Percentiles rank a stretch among this genome's conserved stretches.
phyloP scores from a whole-genome alignment of 2,797 vertebrate species.

The Acanthiza pusilla region DNA sequence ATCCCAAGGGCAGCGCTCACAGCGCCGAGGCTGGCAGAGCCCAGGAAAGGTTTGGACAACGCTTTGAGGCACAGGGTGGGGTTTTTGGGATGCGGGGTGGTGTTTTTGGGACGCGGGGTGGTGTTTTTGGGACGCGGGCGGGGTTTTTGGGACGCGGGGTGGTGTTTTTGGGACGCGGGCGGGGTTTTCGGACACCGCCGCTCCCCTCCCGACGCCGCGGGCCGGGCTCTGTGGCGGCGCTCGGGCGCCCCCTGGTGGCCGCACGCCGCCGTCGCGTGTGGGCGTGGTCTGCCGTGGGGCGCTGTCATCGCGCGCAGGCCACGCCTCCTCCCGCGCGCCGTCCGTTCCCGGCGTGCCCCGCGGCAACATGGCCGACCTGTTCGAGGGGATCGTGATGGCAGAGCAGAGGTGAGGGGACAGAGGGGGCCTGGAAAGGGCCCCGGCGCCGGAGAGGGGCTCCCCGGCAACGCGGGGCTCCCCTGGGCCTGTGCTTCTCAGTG shows the following conservation, averaged over 20 bases:
- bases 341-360: background rate
- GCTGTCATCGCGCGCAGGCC: accelerated
- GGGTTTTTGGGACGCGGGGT: too few species aligned
- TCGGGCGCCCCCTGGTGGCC: background rate
- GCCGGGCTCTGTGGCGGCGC: background rate
- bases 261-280: accelerated
- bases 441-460: background rate
- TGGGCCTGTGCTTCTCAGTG: too few species aligned
- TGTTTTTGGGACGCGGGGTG: too few species aligned
- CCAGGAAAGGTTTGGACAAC: background rate
- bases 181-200: too few species aligned
- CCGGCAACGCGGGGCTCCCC: background rate
- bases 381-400: background rate
- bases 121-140: too few species aligned
- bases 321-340: background rate
- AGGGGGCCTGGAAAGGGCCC: background rate
- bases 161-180: too few species aligned
- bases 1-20: background rate
- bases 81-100: too few species aligned
- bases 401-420: background rate
- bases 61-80: background rate
- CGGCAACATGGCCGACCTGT: background rate
- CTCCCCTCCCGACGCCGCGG: too few species aligned
- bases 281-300: background rate
- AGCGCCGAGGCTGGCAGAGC: background rate